These are phyloP conservation scores for Enteromius anoplus DNA, from an alignment of 2,797 vertebrate genomes.

Conservation along the genomic window DNA sequence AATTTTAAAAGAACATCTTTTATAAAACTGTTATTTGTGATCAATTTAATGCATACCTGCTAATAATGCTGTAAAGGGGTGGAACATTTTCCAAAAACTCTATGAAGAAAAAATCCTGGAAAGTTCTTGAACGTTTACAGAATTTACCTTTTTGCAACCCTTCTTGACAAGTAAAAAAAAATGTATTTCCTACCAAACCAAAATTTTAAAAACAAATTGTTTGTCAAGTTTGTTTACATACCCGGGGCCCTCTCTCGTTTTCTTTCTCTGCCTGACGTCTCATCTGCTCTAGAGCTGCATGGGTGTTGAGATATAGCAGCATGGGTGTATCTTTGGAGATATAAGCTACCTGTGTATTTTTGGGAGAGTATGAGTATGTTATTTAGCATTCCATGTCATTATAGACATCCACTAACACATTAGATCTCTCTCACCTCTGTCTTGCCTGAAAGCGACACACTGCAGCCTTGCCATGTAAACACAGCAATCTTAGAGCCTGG, in stretches of 20 bases:
- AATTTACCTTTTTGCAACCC: no score
- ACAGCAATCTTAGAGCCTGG: constrained; percentile 94
- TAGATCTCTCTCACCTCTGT: constrained; percentile 80
- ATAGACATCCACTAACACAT: not conserved
- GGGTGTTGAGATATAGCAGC: constrained; percentile 95
- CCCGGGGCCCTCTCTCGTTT: constrained; percentile 92
- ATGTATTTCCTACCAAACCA: not conserved
- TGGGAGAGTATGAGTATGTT: not conserved
- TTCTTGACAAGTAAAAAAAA: not conserved
- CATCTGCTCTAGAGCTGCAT: constrained; percentile 97
- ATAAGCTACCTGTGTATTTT: constrained; percentile 75
- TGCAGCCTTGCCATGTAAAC: constrained; percentile 98
- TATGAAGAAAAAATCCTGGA: no score
- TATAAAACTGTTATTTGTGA: no score
- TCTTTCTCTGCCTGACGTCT: constrained; percentile 92
- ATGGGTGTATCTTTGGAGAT: constrained; percentile 92
- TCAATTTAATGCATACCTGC: not conserved
- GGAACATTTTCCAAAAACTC: no score
- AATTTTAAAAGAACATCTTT: not conserved
- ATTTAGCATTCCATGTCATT: not conserved
- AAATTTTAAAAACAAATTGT: not conserved
- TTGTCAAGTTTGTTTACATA: constrained; percentile 63
- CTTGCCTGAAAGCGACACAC: constrained; percentile 89
- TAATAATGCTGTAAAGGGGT: not conserved
- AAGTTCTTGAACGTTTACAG: no score